Conservation (phyloP, 2,888 invertebrate species). For the Pocota personata region DNA sequence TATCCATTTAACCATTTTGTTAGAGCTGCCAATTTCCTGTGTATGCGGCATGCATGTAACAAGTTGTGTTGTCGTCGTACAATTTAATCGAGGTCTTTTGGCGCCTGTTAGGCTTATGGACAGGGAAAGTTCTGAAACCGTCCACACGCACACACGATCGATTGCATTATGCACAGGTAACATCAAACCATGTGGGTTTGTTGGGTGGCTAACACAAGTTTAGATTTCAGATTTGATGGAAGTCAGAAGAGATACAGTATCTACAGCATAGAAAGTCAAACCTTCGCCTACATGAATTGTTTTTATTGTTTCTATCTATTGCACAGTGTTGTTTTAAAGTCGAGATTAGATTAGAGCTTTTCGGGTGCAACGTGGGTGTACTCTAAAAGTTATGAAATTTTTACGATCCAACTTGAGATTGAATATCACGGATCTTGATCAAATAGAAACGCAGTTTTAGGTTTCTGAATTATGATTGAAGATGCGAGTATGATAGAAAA, state of each 20-base stretch:
- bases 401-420: background rate
- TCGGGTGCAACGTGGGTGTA: constrained; percentile 26
- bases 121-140: constrained; percentile 65
- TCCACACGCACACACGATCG: background rate
- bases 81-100: constrained; percentile 60
- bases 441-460: background rate
- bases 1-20: constrained; percentile 58
- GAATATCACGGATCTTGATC: constrained; percentile 7
- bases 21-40: constrained; percentile 65
- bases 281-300: constrained; percentile 36
- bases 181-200: constrained; percentile 26
- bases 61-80: constrained; percentile 35
- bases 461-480: constrained; percentile 18
- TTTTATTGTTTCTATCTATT: constrained; percentile 27
- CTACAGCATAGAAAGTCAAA: constrained; percentile 28
- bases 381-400: constrained; percentile 12
- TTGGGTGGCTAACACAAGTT: constrained; percentile 1
- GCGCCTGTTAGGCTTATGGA: constrained; percentile 52
- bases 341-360: background rate
- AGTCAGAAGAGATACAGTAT: background rate
- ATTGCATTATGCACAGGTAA: constrained; percentile 18
- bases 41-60: constrained; percentile 55
- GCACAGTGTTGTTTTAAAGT: background rate
- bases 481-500: background rate
- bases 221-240: background rate